Evolutionary conservation across 2,797 vertebrate genomes (phyloP).

Genomic region (Myoxocephalus aenaeus): DNA sequence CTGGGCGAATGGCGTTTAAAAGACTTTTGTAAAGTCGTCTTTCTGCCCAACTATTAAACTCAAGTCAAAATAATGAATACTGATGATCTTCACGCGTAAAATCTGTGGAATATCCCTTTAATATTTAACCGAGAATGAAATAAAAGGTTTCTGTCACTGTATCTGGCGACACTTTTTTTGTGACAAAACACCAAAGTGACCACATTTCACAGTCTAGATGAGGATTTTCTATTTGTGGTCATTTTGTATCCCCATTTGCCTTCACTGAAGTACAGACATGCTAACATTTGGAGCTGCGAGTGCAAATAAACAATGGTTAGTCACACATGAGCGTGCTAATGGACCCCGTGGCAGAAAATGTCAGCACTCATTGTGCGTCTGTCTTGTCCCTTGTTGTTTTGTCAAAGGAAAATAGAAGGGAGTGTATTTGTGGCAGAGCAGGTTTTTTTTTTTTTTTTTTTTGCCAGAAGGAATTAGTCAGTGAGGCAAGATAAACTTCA

Average conservation of each 20-base stretch:
- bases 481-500: slow-evolving; percentile 56
- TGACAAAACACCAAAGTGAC: not conserved
- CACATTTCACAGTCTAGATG: not conserved
- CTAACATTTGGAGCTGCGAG: slow-evolving; percentile 36
- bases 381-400: slow-evolving; percentile 59
- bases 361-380: slow-evolving; percentile 65
- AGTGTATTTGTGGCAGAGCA: slow-evolving; percentile 63
- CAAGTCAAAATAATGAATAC: not conserved
- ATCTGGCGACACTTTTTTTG: not conserved
- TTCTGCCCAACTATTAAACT: not conserved
- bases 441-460: slow-evolving; percentile 32
- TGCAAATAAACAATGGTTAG: slow-evolving; percentile 57
- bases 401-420: slow-evolving; percentile 53
- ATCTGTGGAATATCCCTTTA: not conserved
- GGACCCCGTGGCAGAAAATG: slow-evolving; percentile 70
- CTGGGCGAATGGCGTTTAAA: not conserved
- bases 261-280: slow-evolving; percentile 23
- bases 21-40: not conserved
- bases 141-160: not conserved
- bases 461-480: slow-evolving; percentile 70
- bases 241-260: slow-evolving; percentile 11
- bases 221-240: not conserved
- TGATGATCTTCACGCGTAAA: not conserved
- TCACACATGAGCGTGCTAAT: slow-evolving; percentile 74
- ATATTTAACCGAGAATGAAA: not conserved